Conservation (phyloP, 2,797 vertebrate species). For the Poliocrania exsul region DNA sequence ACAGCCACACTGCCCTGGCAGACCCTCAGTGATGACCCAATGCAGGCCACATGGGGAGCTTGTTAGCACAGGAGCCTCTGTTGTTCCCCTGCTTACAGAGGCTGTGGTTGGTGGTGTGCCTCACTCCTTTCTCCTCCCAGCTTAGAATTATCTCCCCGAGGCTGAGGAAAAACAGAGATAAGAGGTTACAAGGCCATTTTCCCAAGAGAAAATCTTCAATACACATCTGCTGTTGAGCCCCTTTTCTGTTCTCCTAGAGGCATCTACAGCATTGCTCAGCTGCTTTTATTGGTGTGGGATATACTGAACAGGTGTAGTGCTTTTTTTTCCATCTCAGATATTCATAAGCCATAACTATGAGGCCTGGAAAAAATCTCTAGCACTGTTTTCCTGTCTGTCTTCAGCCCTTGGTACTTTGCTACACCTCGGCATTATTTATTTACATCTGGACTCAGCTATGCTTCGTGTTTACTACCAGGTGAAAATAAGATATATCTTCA, state of each 20-base stretch:
- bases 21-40: fast-evolving
- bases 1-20: background rate
- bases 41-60: background rate
- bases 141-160: background rate
- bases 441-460: background rate
- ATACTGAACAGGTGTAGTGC: background rate
- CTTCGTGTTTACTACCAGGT: background rate
- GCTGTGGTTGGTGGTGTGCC: background rate
- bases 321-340: background rate
- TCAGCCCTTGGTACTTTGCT: background rate
- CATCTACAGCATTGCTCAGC: background rate
- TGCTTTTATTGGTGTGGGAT: background rate
- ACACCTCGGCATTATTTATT: background rate
- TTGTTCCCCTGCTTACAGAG: fast-evolving
- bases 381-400: background rate
- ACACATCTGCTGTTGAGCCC: background rate
- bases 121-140: background rate
- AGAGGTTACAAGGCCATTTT: background rate
- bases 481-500: background rate
- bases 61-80: fast-evolving
- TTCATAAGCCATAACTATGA: background rate
- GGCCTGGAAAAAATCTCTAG: background rate
- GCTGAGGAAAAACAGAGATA: background rate
- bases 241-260: background rate
- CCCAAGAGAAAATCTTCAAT: background rate